phyloP scores from a whole-genome alignment of 2,797 vertebrate genomes.

The Amniataba percoides region DNA sequence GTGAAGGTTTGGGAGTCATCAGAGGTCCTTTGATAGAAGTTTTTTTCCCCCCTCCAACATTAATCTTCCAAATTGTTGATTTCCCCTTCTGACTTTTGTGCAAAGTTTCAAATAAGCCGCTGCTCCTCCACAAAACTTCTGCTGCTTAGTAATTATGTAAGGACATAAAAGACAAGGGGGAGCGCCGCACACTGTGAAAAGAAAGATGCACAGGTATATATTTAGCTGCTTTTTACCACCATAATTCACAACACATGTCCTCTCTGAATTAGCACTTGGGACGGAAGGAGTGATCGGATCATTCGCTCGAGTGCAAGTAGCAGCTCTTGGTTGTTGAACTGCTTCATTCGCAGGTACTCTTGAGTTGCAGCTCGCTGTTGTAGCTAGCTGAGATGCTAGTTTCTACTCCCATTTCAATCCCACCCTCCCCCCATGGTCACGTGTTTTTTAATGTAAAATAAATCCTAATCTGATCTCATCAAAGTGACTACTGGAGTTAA shows the following conservation, averaged over 20 bases:
- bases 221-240: not conserved
- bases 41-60: not conserved
- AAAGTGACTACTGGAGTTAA: not conserved
- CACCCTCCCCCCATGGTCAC: not conserved
- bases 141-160: conserved; percentile 36
- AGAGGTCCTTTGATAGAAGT: not conserved
- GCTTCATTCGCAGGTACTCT: not conserved
- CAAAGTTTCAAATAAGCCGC: conserved; percentile 15
- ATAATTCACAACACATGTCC: not conserved
- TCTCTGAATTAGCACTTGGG: not conserved
- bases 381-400: not conserved
- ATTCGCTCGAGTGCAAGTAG: not conserved
- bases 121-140: not conserved
- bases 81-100: not conserved
- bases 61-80: conserved; percentile 17
- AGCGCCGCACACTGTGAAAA: conserved; percentile 1
- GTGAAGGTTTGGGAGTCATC: conserved; percentile 10
- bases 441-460: conserved; percentile 3
- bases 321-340: not conserved
- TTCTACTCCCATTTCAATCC: not conserved
- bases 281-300: not conserved
- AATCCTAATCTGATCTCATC: not conserved
- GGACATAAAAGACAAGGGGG: conserved; percentile 4
- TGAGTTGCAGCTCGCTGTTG: not conserved
- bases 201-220: not conserved